These are phyloP conservation scores for Antennarius maculatus DNA, from an alignment of 2,797 vertebrate genomes.

Conservation along the genomic window DNA sequence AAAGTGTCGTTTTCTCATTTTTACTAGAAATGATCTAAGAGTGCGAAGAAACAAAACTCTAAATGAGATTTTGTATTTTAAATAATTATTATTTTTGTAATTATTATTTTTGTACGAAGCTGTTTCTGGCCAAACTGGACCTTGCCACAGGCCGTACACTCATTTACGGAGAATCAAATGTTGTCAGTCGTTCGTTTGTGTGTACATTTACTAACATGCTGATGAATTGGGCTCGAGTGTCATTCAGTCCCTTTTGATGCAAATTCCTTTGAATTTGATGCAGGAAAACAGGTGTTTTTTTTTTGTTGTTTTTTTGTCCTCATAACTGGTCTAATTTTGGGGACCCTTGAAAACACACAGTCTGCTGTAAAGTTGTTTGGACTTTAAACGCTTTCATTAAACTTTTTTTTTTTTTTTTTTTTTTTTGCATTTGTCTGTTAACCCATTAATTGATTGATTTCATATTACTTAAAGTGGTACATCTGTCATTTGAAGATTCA, in stretches of 20 bases:
- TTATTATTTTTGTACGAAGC: neutral
- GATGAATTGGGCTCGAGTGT: conserved; percentile 23
- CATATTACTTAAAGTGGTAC: too few relatives aligned
- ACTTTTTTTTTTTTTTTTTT: too few relatives aligned
- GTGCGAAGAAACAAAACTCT: conserved; percentile 2
- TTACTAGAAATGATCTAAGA: conserved; percentile 27
- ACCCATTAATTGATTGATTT: too few relatives aligned
- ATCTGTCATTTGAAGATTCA: too few relatives aligned
- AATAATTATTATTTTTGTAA: too few relatives aligned
- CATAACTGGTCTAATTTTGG: too few relatives aligned
- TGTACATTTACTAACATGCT: neutral
- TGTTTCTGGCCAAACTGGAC: neutral
- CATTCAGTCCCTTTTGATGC: conserved; percentile 17
- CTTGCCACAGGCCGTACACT: neutral
- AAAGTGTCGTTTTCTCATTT: conserved; percentile 35
- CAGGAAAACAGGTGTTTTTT: too few relatives aligned
- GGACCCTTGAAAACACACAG: too few relatives aligned
- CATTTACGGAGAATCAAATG: conserved; percentile 26
- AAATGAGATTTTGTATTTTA: neutral
- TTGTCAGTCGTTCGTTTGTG: neutral
- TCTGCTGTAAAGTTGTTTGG: too few relatives aligned
- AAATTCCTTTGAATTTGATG: neutral
- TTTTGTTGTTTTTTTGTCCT: too few relatives aligned
- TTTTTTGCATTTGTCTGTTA: too few relatives aligned
- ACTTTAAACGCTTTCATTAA: too few relatives aligned